Evolutionary conservation across 2,888 invertebrate genomes (phyloP), one percentile per base, ranked within the genome.

Genomic region (Eupithecia subfuscata): DNA sequence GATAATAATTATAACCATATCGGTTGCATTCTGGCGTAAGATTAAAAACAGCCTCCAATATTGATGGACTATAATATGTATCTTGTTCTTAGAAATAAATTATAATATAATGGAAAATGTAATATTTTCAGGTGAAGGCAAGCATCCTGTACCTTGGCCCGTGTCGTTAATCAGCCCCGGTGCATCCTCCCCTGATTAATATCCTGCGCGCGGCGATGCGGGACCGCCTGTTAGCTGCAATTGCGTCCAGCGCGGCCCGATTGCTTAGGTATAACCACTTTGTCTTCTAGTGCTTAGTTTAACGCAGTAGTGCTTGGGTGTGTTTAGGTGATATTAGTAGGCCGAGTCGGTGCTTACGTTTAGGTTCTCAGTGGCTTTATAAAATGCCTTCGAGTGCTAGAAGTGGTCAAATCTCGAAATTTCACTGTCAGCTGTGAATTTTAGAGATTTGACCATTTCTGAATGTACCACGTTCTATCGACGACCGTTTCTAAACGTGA

Each of bases 131-230:
- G 22, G 56, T 56, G 25, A 45, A 48, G 43, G 63, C 16, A 14
- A 56, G 14, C 45, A 12, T 22, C 22, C 25, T 68, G 16, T 70
- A 30, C n/a, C 67, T 60, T 70, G 6, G 12, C n/a, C 25, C 73
- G 25, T 63, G 52, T 63, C 71, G 70, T 75, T 80, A 79, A 78
- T 80, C 80, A 80, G 75, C 45, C 74, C 76, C 11, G 70, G 65
- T 74, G 69, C 77, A 75, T 45, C 71, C 73, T 78, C 30, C 70
- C 71, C 80, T 80, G 80, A 80, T 80, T 79, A 80, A 80, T 79
- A 80, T 25, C 60, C 25, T 80, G 73, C 71, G 71, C 43, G 34
- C 69, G 48, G 72, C 72, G 69, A 69, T 48, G 64, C 45, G 74
- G 75, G 74, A 45, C 71, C 65, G 71, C 8, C 74, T 77, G 78